Percentiles rank a stretch among this genome's conserved stretches.
Conservation (phyloP, 2,888 invertebrate species). For the Homarus gammarus region DNA sequence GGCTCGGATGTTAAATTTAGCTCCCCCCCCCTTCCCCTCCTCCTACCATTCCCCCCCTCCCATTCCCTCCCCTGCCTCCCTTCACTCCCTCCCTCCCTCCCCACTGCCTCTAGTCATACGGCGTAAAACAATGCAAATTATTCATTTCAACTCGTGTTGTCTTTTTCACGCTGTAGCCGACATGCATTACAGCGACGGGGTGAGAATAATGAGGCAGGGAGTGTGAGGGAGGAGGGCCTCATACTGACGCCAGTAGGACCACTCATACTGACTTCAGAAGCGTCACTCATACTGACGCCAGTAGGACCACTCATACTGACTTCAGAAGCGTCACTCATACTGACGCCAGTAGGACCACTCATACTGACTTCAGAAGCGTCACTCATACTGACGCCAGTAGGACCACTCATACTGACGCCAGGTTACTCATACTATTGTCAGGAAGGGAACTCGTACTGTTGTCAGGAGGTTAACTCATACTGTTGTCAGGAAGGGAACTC, state of each 20-base stretch:
- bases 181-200: slow-evolving; percentile 17
- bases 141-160: slow-evolving; percentile 38
- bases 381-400: too few species aligned
- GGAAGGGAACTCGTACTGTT: too few species aligned
- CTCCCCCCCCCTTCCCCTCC: neutral
- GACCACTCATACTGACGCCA: too few species aligned
- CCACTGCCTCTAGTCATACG: slow-evolving; percentile 27
- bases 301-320: too few species aligned
- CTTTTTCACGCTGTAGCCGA: slow-evolving; percentile 8
- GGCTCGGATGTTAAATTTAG: neutral
- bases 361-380: too few species aligned
- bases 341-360: too few species aligned
- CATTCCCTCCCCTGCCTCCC: neutral
- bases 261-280: too few species aligned
- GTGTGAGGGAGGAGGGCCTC: slow-evolving; percentile 11
- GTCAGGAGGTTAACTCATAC: too few species aligned
- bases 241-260: neutral
- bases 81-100: neutral
- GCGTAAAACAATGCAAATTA: slow-evolving; percentile 40
- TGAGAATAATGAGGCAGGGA: slow-evolving; percentile 18
- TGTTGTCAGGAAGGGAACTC: too few species aligned
- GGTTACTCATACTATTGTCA: too few species aligned
- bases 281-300: too few species aligned
- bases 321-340: too few species aligned
- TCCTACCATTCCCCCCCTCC: neutral